Evolutionary conservation across 2,888 invertebrate species (phyloP).

Genomic region (Tachina grossa): DNA sequence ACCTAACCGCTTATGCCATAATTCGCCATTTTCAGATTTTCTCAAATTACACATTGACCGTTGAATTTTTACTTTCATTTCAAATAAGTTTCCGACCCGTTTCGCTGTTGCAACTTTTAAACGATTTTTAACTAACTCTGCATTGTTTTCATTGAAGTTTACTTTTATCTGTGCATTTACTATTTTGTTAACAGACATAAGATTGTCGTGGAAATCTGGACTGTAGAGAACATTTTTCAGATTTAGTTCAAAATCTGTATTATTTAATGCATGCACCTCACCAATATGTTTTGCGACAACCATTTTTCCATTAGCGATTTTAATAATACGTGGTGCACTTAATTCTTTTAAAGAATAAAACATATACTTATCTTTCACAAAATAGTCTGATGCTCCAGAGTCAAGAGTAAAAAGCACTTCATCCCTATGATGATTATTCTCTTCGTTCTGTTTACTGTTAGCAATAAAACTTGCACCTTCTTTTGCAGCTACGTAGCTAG

Average conservation of each 20-base stretch:
- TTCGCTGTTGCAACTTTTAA: no score
- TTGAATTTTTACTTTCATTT: no score
- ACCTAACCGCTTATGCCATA: no score
- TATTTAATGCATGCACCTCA: not conserved
- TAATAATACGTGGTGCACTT: not conserved
- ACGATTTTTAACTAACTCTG: no score
- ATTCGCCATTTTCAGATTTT: no score
- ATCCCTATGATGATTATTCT: not conserved
- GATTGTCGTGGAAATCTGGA: constrained; percentile 2
- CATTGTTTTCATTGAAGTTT: no score
- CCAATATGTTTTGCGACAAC: constrained; percentile 17
- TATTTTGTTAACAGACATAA: constrained; percentile 12
- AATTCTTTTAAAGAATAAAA: constrained; percentile 3
- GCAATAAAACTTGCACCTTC: not conserved
- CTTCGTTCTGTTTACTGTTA: no score
- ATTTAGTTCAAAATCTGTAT: not conserved
- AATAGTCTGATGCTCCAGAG: constrained; percentile 3
- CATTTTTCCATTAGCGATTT: constrained; percentile 10
- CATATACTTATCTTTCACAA: not conserved
- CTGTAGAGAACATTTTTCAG: no score
- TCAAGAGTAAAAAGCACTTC: not conserved
- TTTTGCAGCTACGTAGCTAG: not conserved
- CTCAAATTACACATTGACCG: no score
- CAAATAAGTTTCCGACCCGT: no score
- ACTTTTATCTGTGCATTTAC: no score